phyloP scores from a whole-genome alignment of 2,888 invertebrate species.

The Eilema sororculum region DNA sequence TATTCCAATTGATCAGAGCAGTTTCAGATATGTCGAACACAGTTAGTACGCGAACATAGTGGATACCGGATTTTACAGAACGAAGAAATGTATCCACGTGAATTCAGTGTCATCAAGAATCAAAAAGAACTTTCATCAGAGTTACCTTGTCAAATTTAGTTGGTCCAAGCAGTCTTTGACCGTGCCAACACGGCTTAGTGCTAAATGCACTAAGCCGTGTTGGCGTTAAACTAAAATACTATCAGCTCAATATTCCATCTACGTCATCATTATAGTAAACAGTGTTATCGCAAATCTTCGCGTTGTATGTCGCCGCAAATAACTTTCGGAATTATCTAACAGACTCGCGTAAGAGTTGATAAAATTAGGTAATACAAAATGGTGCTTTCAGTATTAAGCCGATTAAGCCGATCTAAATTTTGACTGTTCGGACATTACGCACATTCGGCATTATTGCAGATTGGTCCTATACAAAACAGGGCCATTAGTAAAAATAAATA shows the following conservation, averaged over 20 bases:
- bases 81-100: background rate
- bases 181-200: slow-evolving; percentile 10
- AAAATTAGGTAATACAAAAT: slow-evolving; percentile 68
- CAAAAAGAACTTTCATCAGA: background rate
- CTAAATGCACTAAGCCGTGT: slow-evolving; percentile 43
- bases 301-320: slow-evolving; percentile 28
- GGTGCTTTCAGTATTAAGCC: slow-evolving; percentile 87
- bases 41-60: background rate
- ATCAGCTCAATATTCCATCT: slow-evolving; percentile 51
- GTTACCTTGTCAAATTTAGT: background rate
- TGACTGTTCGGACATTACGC: slow-evolving; percentile 65
- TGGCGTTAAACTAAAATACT: slow-evolving; percentile 30
- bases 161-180: background rate
- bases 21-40: background rate
- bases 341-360: slow-evolving; percentile 67
- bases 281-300: slow-evolving; percentile 34
- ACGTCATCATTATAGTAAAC: slow-evolving; percentile 23
- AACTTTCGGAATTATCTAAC: slow-evolving; percentile 49
- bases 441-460: slow-evolving; percentile 59
- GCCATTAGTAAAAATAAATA: slow-evolving; percentile 21
- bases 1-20: too few relatives aligned
- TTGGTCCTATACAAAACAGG: background rate
- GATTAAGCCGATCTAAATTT: slow-evolving; percentile 73
- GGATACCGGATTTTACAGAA: background rate
- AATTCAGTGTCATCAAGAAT: background rate